Percentiles rank a stretch among this genome's conserved stretches.
These are phyloP conservation scores for Blomia tropicalis DNA, from an alignment of 2,888 invertebrate species.

Conservation along the genomic window DNA sequence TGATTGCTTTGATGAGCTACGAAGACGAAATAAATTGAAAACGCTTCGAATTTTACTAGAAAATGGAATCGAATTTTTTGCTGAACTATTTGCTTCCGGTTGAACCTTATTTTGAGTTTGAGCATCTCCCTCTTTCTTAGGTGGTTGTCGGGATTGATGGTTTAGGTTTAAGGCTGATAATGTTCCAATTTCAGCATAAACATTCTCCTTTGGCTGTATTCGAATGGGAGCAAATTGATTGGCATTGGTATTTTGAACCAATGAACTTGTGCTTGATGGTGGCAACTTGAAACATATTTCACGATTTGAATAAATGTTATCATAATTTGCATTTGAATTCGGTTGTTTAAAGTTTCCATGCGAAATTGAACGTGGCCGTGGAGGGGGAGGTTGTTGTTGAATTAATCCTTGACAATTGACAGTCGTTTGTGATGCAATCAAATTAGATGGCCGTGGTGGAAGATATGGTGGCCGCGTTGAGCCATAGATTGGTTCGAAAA, in stretches of 20 bases:
- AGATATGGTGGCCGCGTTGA: not conserved
- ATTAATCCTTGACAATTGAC: not conserved
- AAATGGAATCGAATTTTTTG: not conserved
- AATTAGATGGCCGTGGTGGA: not conserved
- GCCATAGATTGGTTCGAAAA: slow-evolving; percentile 9
- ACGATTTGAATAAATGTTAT: slow-evolving; percentile 13
- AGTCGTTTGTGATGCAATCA: not conserved
- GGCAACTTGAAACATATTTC: not conserved
- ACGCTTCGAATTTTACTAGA: slow-evolving; percentile 12
- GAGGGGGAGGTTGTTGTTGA: not conserved
- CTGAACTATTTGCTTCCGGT: not conserved
- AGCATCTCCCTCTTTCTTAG: not conserved
- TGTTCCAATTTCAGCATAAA: slow-evolving; percentile 2
- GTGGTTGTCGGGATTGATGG: too few species aligned
- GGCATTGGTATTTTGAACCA: not conserved
- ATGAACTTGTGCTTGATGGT: not conserved
- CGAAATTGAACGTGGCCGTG: slow-evolving; percentile 1
- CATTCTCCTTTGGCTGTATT: slow-evolving; percentile 7
- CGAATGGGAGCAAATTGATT: not conserved
- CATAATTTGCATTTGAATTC: slow-evolving; percentile 11
- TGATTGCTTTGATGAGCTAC: not conserved
- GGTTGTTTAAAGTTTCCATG: not conserved
- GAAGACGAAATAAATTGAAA: slow-evolving; percentile 6
- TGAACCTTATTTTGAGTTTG: not conserved
- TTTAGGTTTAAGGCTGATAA: not conserved